phyloP scores from a whole-genome alignment of 2,113 vertebrate genomes.

The Columbina picui region DNA sequence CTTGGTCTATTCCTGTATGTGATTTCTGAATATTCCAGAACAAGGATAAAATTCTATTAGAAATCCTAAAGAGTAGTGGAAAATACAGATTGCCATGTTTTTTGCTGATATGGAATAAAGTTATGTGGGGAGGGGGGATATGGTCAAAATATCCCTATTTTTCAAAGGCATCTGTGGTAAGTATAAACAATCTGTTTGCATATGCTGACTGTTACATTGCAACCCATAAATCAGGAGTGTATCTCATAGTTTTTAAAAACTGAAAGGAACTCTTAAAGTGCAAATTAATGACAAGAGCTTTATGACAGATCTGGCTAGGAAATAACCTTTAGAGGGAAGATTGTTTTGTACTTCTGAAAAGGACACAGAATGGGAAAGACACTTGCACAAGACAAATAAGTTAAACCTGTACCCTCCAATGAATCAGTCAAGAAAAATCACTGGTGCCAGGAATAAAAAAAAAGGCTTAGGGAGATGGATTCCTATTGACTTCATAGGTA shows the following conservation, averaged over 20 bases:
- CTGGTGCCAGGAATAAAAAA: conserved; percentile 65
- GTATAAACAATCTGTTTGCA: conserved; percentile 29
- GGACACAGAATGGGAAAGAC: conserved; percentile 52
- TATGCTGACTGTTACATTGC: neutral
- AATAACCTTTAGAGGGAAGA: conserved; percentile 24
- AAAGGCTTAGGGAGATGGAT: conserved; percentile 73
- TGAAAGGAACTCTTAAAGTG: neutral
- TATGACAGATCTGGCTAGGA: conserved; percentile 3
- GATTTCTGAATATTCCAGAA: neutral
- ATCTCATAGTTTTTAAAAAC: conserved; percentile 1
- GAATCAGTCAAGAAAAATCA: conserved; percentile 74
- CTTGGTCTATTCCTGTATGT: neutral
- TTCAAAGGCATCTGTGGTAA: conserved; percentile 5
- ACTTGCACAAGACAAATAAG: conserved; percentile 70
- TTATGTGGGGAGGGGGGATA: neutral
- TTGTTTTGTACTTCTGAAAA: neutral
- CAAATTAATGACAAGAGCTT: conserved; percentile 31
- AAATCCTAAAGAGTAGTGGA: neutral
- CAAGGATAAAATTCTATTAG: neutral
- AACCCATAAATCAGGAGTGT: conserved; percentile 14
- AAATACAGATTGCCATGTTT: neutral
- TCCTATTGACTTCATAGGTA: conserved; percentile 72
- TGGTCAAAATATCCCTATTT: neutral
- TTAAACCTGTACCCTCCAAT: conserved; percentile 58
- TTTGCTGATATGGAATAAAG: neutral